Percentiles rank a stretch among this genome's conserved stretches.
These are phyloP conservation scores for Actinemys pallida DNA, from an alignment of 2,113 vertebrate genomes.

Conservation along the genomic window DNA sequence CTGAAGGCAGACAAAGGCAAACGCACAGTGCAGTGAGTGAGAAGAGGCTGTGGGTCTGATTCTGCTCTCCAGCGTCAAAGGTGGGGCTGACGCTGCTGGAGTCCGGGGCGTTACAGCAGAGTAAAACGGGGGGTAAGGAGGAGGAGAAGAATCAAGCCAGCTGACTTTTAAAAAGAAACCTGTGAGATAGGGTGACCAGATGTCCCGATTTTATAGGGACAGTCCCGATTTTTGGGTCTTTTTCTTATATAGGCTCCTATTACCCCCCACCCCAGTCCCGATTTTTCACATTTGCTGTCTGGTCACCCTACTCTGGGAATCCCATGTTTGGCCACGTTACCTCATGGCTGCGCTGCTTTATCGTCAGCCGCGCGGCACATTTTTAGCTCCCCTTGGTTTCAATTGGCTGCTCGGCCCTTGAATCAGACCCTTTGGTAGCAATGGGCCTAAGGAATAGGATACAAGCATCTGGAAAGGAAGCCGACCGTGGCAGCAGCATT, in stretches of 20 bases:
- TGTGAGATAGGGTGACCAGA: neutral
- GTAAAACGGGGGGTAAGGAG: rapidly evolving
- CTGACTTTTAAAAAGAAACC: neutral
- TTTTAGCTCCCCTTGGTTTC: neutral
- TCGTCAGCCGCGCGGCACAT: neutral
- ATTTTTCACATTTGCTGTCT: too few relatives aligned
- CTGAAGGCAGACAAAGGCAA: neutral
- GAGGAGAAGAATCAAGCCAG: neutral
- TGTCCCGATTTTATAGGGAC: too few relatives aligned
- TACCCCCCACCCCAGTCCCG: too few relatives aligned
- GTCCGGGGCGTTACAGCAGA: neutral
- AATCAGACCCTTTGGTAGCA: neutral
- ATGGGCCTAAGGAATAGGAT: neutral
- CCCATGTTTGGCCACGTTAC: neutral
- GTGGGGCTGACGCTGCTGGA: rapidly evolving
- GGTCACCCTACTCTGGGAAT: neutral
- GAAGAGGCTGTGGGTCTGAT: neutral
- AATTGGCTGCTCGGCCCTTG: neutral
- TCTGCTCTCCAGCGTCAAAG: neutral
- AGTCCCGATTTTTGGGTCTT: too few relatives aligned
- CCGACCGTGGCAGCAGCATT: neutral
- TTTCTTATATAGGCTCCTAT: too few relatives aligned
- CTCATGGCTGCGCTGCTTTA: rapidly evolving
- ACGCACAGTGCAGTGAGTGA: neutral
- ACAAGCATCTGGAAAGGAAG: neutral